Evolutionary conservation across 1,140 invertebrate species (phyloP).

Genomic region (Geopemphigus sp.): DNA sequence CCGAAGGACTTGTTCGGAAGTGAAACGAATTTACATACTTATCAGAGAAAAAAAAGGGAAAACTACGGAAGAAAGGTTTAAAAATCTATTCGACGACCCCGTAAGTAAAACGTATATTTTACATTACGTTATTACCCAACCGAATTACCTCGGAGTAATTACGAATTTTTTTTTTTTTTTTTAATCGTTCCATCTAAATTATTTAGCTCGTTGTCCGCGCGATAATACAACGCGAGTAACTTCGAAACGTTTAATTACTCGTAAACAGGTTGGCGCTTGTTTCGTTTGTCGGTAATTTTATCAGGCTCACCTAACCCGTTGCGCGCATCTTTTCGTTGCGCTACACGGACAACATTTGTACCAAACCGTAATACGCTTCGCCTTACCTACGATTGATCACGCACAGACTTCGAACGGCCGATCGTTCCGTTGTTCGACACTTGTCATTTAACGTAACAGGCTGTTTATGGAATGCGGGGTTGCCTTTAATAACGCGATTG

Average conservation of each 20-base stretch:
- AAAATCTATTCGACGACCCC: conserved; percentile 64
- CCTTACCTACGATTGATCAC: no score
- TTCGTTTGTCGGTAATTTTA: background rate
- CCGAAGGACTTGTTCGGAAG: conserved; percentile 61
- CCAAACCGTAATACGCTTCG: background rate
- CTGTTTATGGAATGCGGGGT: no score
- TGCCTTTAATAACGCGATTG: no score
- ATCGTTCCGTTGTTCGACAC: no score
- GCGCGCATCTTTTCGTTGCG: background rate
- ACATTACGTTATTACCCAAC: background rate
- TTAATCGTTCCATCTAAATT: no score
- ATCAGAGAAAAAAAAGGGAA: conserved; percentile 77
- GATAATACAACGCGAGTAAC: background rate
- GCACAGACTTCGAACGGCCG: no score
- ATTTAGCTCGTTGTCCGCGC: no score
- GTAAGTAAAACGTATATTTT: conserved; percentile 56
- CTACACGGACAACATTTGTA: background rate
- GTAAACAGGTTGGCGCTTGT: background rate
- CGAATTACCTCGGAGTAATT: no score
- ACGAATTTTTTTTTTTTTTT: no score
- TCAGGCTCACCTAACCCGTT: background rate
- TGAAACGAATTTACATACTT: conserved; percentile 75
- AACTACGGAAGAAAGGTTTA: conserved; percentile 64
- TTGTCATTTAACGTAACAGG: no score
- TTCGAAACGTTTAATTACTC: background rate